phyloP scores from a whole-genome alignment of 2,888 invertebrate genomes.

The Xestoiulus laeticollis region DNA sequence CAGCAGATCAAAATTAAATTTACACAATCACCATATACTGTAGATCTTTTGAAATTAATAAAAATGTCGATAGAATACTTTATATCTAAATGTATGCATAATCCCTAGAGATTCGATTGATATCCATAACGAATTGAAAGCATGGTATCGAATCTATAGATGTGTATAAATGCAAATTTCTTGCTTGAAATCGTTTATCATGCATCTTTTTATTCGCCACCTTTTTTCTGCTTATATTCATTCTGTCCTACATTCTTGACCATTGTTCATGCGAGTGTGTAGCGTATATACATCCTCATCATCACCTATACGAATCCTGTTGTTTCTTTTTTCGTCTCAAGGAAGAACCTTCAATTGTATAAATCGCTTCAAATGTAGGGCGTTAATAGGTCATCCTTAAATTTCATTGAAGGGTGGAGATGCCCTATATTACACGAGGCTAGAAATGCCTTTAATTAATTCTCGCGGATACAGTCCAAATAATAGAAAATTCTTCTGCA shows the following conservation, averaged over 20 bases:
- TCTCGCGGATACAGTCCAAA: neutral
- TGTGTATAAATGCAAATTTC: neutral
- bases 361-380: neutral
- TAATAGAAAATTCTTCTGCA: neutral
- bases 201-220: neutral
- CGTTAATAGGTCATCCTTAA: slow-evolving; percentile 18
- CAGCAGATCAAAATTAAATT: too few relatives aligned
- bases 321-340: slow-evolving; percentile 8
- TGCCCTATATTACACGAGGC: neutral
- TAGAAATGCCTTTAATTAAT: neutral
- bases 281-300: slow-evolving; percentile 8
- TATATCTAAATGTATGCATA: too few relatives aligned
- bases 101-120: too few relatives aligned
- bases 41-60: too few relatives aligned
- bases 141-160: neutral
- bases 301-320: neutral
- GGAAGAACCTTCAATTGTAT: neutral
- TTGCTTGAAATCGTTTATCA: neutral
- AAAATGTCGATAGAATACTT: too few relatives aligned
- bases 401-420: slow-evolving; percentile 29
- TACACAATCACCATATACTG: too few relatives aligned
- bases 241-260: neutral
- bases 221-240: neutral
- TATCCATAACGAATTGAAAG: too few relatives aligned
- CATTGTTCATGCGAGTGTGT: neutral